Evolutionary conservation across 2,113 vertebrate species (phyloP).

Genomic region (Ameiurus melas): DNA sequence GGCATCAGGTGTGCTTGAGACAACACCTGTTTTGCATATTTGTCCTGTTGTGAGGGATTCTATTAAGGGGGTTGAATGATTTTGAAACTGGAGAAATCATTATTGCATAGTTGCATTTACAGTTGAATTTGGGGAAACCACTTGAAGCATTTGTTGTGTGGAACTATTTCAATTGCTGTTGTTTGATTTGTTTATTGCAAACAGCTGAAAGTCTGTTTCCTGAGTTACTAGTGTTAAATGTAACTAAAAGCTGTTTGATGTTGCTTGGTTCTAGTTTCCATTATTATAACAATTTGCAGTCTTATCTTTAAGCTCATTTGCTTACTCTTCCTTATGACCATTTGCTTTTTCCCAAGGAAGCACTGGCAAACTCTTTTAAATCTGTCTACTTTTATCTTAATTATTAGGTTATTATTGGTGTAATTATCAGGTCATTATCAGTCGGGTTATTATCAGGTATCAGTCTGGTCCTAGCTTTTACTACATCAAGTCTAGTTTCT

Average conservation of each 20-base stretch:
- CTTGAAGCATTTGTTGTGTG: no score
- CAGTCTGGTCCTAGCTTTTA: conserved; percentile 43
- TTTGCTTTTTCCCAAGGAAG: not conserved
- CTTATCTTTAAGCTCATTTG: not conserved
- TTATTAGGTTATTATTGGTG: conserved; percentile 41
- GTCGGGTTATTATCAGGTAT: conserved; percentile 6
- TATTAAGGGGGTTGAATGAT: no score
- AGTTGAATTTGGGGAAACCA: no score
- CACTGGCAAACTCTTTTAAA: not conserved
- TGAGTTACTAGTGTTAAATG: not conserved
- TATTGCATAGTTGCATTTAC: no score
- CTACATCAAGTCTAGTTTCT: not conserved
- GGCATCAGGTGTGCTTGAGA: no score
- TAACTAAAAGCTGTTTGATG: not conserved
- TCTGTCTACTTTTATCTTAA: conserved; percentile 33
- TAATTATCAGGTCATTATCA: not conserved
- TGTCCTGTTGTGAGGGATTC: no score
- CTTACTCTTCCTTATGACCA: not conserved
- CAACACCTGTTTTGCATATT: no score
- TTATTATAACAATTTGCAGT: not conserved
- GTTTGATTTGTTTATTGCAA: no score
- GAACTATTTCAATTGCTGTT: no score
- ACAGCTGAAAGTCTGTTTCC: no score
- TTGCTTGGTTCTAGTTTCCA: not conserved
- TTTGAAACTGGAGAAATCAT: no score